These are phyloP conservation scores for Pedionomus torquatus DNA, from an alignment of 2,113 vertebrate genomes.

Conservation along the genomic window DNA sequence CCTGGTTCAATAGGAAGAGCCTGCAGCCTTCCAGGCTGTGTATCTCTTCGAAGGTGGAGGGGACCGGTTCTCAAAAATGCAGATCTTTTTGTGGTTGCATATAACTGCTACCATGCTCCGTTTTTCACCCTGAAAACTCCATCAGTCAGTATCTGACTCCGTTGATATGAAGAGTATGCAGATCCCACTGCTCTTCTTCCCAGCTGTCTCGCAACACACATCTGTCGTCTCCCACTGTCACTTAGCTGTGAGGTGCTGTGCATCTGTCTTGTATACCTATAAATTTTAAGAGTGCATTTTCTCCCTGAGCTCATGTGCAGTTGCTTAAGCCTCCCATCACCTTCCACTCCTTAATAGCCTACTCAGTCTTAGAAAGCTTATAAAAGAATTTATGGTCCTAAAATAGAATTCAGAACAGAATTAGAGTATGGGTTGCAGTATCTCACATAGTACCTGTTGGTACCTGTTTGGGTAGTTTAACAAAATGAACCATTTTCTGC, in stretches of 20 bases:
- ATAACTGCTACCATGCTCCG: accelerated
- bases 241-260: not conserved
- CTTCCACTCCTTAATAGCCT: not conserved
- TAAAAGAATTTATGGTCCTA: not conserved
- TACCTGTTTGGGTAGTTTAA: not conserved
- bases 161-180: not conserved
- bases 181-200: not conserved
- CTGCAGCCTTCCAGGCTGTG: not conserved
- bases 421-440: not conserved
- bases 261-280: not conserved
- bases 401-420: not conserved
- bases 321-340: not conserved
- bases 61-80: not conserved
- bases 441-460: not conserved
- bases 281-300: not conserved
- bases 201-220: not conserved
- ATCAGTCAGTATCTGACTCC: not conserved
- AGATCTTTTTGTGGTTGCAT: not conserved
- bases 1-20: not conserved
- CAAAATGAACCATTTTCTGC: not conserved
- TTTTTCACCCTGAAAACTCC: not conserved
- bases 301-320: not conserved
- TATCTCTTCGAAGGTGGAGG: not conserved
- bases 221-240: not conserved
- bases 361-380: not conserved